These are phyloP conservation scores for Lanius ludovicianus DNA, from an alignment of 2,113 vertebrate species.

Conservation along the genomic window DNA sequence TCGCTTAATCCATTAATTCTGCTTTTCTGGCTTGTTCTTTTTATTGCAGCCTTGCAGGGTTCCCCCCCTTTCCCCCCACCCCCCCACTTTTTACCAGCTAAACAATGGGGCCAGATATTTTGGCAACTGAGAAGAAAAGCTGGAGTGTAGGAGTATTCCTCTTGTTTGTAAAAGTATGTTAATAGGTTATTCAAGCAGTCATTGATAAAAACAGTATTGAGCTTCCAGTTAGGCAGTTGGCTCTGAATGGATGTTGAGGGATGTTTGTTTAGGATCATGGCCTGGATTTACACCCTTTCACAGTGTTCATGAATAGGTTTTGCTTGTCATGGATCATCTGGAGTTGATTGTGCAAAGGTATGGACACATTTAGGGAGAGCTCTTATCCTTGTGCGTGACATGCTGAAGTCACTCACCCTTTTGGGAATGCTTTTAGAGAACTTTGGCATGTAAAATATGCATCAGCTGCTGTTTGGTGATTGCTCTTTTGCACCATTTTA, in stretches of 20 bases:
- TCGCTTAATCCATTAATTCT: background rate
- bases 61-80: background rate
- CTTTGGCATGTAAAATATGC: background rate
- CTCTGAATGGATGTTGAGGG: background rate
- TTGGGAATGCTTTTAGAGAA: background rate
- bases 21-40: background rate
- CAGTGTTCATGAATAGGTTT: background rate
- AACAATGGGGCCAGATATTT: background rate
- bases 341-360: background rate
- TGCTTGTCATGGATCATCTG: accelerated
- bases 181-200: background rate
- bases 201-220: background rate
- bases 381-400: accelerated
- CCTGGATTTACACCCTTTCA: background rate
- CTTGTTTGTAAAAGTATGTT: background rate
- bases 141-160: background rate
- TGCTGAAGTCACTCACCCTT: background rate
- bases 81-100: accelerated
- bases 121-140: background rate
- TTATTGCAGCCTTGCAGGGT: accelerated
- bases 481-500: background rate
- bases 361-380: too few species aligned
- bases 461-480: constrained; percentile 1
- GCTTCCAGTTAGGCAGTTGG: accelerated
- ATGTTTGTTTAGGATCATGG: background rate